Evolutionary conservation across 2,888 invertebrate species (phyloP).

Genomic region (Tachina lurida): DNA sequence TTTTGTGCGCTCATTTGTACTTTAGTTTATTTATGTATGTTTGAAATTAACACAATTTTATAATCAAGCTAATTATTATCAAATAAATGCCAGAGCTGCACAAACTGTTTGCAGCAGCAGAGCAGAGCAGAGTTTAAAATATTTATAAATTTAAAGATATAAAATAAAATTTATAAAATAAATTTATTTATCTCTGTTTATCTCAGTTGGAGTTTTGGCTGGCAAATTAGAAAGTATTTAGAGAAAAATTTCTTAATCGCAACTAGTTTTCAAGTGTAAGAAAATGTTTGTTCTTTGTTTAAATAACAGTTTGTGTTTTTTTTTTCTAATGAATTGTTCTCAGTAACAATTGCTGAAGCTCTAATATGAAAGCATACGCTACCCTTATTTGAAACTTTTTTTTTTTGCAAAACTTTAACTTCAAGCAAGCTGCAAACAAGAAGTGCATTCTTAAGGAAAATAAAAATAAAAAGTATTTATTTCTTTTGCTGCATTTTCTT

Average conservation of each 20-base stretch:
- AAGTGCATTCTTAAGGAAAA: slow-evolving; percentile 31
- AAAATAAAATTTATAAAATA: neutral
- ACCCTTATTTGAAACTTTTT: slow-evolving; percentile 45
- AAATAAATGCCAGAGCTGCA: slow-evolving; percentile 7
- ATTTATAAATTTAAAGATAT: neutral
- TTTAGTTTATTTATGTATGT: slow-evolving; percentile 22
- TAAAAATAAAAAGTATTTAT: slow-evolving; percentile 13
- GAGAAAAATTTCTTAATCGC: slow-evolving; percentile 21
- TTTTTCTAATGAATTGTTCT: slow-evolving; percentile 28
- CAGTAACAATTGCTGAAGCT: slow-evolving; percentile 60
- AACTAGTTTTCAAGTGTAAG: neutral
- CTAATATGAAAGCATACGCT: slow-evolving; percentile 54
- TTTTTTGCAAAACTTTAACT: slow-evolving; percentile 22
- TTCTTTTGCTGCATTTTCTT: neutral
- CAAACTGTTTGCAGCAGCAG: neutral
- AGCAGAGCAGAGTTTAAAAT: neutral
- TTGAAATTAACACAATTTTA: slow-evolving; percentile 52
- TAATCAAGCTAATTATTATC: slow-evolving; percentile 55
- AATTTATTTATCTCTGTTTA: neutral
- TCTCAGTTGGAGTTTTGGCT: neutral
- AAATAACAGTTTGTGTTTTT: neutral
- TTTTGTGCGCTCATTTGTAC: neutral
- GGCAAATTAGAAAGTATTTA: slow-evolving; percentile 54
- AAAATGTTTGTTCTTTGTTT: neutral
- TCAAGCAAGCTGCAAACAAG: slow-evolving; percentile 23